Conservation (phyloP, 2,113 vertebrate genomes). For the Myxocyprinus asiaticus region DNA sequence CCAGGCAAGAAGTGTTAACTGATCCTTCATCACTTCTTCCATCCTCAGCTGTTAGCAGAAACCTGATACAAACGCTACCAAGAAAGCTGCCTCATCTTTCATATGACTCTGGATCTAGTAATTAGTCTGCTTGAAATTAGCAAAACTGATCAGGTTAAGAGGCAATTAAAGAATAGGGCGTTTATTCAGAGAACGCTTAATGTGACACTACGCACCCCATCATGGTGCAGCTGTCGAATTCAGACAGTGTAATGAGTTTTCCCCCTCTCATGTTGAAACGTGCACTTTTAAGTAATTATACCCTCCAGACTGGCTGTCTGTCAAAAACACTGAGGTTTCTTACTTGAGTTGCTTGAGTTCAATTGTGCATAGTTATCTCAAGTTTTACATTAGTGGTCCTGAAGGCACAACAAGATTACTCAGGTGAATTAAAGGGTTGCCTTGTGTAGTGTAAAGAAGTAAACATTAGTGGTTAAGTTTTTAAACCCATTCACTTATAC, state of each 20-base stretch:
- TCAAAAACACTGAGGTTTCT: constrained; percentile 1
- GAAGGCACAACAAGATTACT: background rate
- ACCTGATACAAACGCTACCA: constrained; percentile 15
- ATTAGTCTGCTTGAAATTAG: constrained; percentile 25
- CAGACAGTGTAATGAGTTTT: background rate
- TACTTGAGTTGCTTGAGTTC: constrained; percentile 7
- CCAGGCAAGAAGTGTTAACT: constrained; percentile 3
- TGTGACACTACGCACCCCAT: background rate
- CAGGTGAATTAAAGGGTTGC: constrained; percentile 2
- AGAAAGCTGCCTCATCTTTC: constrained; percentile 36
- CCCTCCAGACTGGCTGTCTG: constrained; percentile 1
- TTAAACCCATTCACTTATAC: too few species aligned
- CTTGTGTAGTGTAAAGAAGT: background rate
- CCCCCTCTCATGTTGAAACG: constrained; percentile 1
- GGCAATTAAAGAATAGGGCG: constrained; percentile 35
- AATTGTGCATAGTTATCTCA: constrained; percentile 11
- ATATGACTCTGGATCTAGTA: constrained; percentile 5
- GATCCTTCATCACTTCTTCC: constrained; percentile 17
- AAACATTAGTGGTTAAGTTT: background rate
- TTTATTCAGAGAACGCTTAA: background rate
- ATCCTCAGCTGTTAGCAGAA: constrained; percentile 17
- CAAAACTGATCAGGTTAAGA: constrained; percentile 7
- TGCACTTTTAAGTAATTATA: constrained; percentile 22
- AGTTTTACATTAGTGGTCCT: constrained; percentile 20
- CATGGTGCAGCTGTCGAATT: constrained; percentile 10